These are phyloP conservation scores for Pteria penguin DNA, from an alignment of 2,888 invertebrate species.

Conservation along the genomic window DNA sequence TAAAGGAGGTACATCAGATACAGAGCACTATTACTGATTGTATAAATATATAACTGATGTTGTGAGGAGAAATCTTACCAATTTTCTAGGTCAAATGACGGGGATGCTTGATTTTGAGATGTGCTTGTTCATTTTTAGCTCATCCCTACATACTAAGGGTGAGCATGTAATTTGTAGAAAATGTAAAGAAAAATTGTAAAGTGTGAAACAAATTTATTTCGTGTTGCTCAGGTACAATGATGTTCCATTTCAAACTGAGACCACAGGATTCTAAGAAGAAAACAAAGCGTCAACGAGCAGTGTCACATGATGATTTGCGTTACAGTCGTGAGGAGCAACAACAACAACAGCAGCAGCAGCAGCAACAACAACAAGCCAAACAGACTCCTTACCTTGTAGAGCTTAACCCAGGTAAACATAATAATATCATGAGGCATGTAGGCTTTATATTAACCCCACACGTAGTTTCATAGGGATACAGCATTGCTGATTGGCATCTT, in stretches of 20 bases:
- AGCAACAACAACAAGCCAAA: constrained; percentile 51
- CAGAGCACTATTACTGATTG: no score
- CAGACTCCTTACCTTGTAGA: constrained; percentile 87
- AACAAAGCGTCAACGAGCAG: constrained; percentile 63
- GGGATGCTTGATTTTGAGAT: no score
- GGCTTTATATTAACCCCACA: not conserved
- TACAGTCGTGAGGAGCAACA: constrained; percentile 53
- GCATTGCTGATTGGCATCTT: no score
- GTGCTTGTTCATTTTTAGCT: no score
- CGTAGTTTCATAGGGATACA: not conserved
- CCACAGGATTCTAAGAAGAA: constrained; percentile 93
- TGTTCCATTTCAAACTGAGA: constrained; percentile 96
- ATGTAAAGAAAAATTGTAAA: no score
- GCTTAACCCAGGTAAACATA: constrained; percentile 83
- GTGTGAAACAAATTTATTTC: no score
- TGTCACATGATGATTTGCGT: constrained; percentile 72
- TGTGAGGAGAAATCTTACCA: no score
- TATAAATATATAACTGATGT: no score
- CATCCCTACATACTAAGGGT: no score
- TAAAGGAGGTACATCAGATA: no score
- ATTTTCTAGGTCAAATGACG: no score
- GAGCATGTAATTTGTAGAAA: no score
- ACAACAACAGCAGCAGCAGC: constrained; percentile 58
- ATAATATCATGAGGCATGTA: not conserved
- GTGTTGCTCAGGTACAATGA: constrained; percentile 94